Base-by-base conservation (phyloP, 2,888 invertebrate species). In the Diloba caeruleocephala region DNA sequence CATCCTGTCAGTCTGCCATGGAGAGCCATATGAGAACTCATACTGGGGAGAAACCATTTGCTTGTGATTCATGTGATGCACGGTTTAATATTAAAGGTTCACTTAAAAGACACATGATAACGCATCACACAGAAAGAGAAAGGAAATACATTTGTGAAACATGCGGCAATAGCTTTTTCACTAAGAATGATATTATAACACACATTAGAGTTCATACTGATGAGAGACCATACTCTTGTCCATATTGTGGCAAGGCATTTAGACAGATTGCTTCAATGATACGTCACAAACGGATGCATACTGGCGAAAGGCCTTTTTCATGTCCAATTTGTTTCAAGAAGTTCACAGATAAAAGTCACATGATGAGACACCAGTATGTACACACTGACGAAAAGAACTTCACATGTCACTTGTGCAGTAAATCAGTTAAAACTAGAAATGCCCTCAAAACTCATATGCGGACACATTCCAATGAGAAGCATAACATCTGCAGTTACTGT, bases 301-400 rank as follows among this genome's bases (percentile, higher is more conserved):
- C 93, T 0, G 93, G 93, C 0, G 92, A 93, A 38, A 87, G 85
- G 26, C 93, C 93, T 1, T 92, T 74, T 50, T 38, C 85, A 0
- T 94, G 94, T 52, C 67, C 79, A 0, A 79, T 82, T 1, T 94
- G 94, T 63, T 80, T 78, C 1, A 91, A 88, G 57, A 79, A 78
- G 12, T 94, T 94, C 71, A 76, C 77, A 9, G 89, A 90, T 23
- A 84, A 77, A 41, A 79, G 82, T 13, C 77, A 88, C 5, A 80
- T 93, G 1, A 82, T 74, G 5, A 89, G 87, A 43, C 94, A 94
- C 57, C 81, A 83, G 33, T 68, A 71, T 1, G 92, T 91, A 0
- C 94, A 94, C 68, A 88, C 82, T 2, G 84, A 94, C 23, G 94
- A 94, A 63, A 94, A 88, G 59, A 94, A 94, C 3, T 94, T 90